These are phyloP conservation scores for Meta bourneti DNA, from an alignment of 2,888 invertebrate genomes.

Conservation along the genomic window DNA sequence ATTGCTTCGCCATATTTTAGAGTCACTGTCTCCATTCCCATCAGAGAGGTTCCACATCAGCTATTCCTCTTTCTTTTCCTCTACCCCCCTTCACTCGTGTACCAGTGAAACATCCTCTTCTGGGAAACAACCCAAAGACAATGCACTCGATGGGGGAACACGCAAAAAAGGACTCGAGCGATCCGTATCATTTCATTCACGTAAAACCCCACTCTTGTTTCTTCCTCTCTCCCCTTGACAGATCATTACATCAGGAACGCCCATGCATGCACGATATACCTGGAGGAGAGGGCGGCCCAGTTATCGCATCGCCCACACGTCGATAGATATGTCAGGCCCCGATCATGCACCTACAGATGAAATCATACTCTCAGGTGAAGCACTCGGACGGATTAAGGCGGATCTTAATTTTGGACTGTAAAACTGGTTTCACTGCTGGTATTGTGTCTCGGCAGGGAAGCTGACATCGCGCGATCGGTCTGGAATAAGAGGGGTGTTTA, in stretches of 20 bases:
- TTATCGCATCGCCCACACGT: constrained; percentile 25
- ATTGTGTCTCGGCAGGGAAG: background rate
- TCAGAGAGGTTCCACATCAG: too few relatives aligned
- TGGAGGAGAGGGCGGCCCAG: constrained; percentile 10
- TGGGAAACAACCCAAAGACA: background rate
- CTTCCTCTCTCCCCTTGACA: constrained; percentile 6
- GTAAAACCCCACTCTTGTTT: background rate
- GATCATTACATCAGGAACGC: constrained; percentile 46
- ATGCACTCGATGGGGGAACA: background rate
- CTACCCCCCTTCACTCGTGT: background rate
- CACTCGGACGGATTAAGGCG: background rate
- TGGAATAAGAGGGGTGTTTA: too few relatives aligned
- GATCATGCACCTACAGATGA: background rate
- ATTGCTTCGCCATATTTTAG: too few relatives aligned
- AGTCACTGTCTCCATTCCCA: too few relatives aligned
- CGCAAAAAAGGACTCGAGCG: background rate
- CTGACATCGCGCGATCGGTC: background rate
- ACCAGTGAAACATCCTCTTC: background rate
- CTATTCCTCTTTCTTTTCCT: too few relatives aligned
- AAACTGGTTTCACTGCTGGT: constrained; percentile 14
- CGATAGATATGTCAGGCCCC: constrained; percentile 15
- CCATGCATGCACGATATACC: constrained; percentile 51
- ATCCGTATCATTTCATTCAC: background rate
- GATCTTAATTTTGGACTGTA: background rate
- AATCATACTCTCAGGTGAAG: background rate